These are phyloP conservation scores for Eurystomus glaucurus DNA, from an alignment of 2,797 vertebrate genomes.

Conservation along the genomic window DNA sequence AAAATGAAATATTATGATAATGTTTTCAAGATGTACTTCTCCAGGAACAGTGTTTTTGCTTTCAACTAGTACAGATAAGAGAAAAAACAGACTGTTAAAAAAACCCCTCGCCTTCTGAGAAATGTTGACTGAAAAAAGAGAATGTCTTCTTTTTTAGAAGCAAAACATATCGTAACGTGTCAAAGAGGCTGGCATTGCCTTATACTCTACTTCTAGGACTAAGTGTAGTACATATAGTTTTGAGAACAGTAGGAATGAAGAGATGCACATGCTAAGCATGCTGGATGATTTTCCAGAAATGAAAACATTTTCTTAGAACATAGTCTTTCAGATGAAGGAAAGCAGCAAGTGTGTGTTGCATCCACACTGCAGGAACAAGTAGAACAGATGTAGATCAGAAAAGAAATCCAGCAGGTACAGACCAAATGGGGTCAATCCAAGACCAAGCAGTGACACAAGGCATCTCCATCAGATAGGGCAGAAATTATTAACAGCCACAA, in stretches of 20 bases:
- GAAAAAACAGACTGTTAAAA: neutral
- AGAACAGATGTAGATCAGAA: neutral
- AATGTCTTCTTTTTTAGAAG: neutral
- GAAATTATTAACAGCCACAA: neutral
- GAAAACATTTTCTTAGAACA: neutral
- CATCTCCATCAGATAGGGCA: neutral
- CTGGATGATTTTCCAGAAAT: neutral
- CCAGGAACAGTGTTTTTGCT: neutral
- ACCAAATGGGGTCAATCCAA: accelerated
- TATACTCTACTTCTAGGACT: neutral
- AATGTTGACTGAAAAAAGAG: neutral
- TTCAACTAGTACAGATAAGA: neutral
- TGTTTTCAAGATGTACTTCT: neutral
- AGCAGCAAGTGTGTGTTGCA: neutral
- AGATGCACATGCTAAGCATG: neutral
- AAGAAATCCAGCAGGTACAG: neutral
- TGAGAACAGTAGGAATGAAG: neutral
- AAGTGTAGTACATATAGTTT: neutral
- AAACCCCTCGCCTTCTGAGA: neutral
- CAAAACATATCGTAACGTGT: neutral
- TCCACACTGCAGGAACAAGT: neutral
- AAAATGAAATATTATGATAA: neutral
- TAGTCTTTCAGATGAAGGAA: neutral
- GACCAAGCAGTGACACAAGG: neutral
- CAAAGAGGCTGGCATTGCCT: neutral